A percentile compares a stretch with the other conserved stretches of the same genome.
phyloP scores from a whole-genome alignment of 2,888 invertebrate species.

The Scaptomyza flava region DNA sequence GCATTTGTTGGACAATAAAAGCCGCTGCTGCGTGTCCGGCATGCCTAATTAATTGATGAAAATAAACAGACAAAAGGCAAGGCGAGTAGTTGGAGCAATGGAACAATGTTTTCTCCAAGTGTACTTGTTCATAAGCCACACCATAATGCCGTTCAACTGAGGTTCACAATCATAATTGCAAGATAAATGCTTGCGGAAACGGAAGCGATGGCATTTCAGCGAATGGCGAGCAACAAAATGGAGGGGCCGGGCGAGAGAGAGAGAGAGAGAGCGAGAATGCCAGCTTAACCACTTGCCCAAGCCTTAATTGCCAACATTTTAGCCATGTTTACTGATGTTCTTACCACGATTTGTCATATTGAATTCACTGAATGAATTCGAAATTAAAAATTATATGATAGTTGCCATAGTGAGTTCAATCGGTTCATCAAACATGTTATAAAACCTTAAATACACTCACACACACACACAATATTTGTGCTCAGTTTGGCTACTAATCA shows the following conservation, averaged over 20 bases:
- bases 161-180: slow-evolving; percentile 42
- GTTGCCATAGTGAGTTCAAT: slow-evolving; percentile 20
- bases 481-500: slow-evolving; percentile 32
- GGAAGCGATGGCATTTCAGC: slow-evolving; percentile 37
- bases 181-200: slow-evolving; percentile 48
- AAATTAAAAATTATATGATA: slow-evolving; percentile 14
- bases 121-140: slow-evolving; percentile 23
- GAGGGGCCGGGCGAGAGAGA: not conserved
- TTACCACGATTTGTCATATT: not conserved
- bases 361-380: slow-evolving; percentile 58
- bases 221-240: not conserved
- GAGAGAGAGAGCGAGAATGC: not conserved
- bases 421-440: slow-evolving; percentile 44
- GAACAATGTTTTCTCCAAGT: not conserved
- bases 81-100: not conserved
- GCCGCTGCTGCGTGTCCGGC: slow-evolving; percentile 39
- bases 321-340: slow-evolving; percentile 25
- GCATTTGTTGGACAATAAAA: not conserved
- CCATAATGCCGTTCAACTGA: slow-evolving; percentile 19
- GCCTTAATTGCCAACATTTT: slow-evolving; percentile 64
- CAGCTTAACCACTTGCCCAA: slow-evolving; percentile 29
- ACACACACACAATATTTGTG: slow-evolving; percentile 8
- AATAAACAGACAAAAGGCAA: slow-evolving; percentile 24
- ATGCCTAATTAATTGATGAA: slow-evolving; percentile 70
- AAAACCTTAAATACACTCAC: slow-evolving; percentile 20